A percentile compares a stretch with the other conserved stretches of the same genome.
phyloP scores from a whole-genome alignment of 2,888 invertebrate species.

The Hipparchia sbordonii region DNA sequence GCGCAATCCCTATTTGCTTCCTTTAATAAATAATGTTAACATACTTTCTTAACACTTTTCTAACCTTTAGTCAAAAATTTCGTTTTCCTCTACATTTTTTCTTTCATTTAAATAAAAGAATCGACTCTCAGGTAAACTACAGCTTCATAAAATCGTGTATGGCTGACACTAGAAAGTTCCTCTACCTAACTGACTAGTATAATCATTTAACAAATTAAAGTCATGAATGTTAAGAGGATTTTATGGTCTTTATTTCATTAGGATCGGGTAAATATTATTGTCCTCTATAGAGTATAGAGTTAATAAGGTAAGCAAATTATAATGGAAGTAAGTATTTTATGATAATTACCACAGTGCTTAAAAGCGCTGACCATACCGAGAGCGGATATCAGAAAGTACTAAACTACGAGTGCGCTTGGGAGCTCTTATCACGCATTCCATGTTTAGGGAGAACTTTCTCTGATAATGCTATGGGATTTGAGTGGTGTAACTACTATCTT shows the following conservation, averaged over 20 bases:
- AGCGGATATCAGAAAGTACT: conserved; percentile 30
- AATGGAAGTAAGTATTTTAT: conserved; percentile 18
- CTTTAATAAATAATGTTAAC: not conserved
- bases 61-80: too few relatives aligned
- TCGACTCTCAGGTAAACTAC: too few relatives aligned
- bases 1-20: not conserved
- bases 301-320: conserved; percentile 9
- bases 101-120: too few relatives aligned
- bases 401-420: conserved; percentile 26
- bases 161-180: too few relatives aligned
- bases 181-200: too few relatives aligned
- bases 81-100: too few relatives aligned
- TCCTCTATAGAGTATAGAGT: not conserved
- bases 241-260: too few relatives aligned
- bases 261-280: not conserved
- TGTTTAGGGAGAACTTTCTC: conserved; percentile 63
- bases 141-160: too few relatives aligned
- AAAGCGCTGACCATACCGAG: conserved; percentile 28
- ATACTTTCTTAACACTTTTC: not conserved
- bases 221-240: too few relatives aligned
- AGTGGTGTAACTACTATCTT: conserved; percentile 56
- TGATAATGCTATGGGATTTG: conserved; percentile 62
- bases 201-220: too few relatives aligned
- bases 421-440: conserved; percentile 37
- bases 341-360: conserved; percentile 17